phyloP scores from a whole-genome alignment of 1,140 invertebrate genomes.

The Cyclina sinensis region DNA sequence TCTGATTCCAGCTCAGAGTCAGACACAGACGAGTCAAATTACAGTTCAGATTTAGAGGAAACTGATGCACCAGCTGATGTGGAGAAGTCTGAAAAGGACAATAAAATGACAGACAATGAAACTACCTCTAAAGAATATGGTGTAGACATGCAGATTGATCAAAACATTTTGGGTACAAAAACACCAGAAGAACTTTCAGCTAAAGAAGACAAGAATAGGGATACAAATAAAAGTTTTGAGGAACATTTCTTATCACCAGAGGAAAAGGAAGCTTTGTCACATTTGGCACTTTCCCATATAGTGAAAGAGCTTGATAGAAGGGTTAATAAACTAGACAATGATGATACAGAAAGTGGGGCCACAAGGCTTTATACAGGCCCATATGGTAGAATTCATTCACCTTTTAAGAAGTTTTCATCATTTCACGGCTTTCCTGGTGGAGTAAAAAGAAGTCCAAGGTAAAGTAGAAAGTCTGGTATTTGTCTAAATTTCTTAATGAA shows the following conservation, averaged over 20 bases:
- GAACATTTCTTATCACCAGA: not conserved
- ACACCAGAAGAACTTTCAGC: not conserved
- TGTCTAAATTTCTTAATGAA: no score
- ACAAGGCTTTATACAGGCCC: conserved; percentile 44
- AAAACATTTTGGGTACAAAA: not conserved
- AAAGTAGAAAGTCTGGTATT: no score
- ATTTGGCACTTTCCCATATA: not conserved
- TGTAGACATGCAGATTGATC: not conserved
- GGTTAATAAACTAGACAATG: not conserved
- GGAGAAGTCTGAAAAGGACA: no score
- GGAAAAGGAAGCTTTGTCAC: not conserved
- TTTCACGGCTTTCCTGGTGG: conserved; percentile 27
- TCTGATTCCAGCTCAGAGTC: conserved; percentile 19
- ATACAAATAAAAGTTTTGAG: not conserved
- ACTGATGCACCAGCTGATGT: not conserved
- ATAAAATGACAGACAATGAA: not conserved
- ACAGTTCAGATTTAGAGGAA: not conserved
- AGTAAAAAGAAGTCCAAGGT: conserved; percentile 49
- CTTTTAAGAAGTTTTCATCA: conserved; percentile 56
- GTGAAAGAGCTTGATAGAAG: not conserved
- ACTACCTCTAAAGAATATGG: not conserved
- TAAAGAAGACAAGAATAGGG: not conserved
- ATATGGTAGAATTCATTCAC: conserved; percentile 41
- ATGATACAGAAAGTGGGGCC: not conserved
- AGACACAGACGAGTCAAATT: not conserved